Evolutionary conservation across 2,888 invertebrate species (phyloP), one percentile per base, ranked within the genome.

Genomic region (Orthosia gracilis): DNA sequence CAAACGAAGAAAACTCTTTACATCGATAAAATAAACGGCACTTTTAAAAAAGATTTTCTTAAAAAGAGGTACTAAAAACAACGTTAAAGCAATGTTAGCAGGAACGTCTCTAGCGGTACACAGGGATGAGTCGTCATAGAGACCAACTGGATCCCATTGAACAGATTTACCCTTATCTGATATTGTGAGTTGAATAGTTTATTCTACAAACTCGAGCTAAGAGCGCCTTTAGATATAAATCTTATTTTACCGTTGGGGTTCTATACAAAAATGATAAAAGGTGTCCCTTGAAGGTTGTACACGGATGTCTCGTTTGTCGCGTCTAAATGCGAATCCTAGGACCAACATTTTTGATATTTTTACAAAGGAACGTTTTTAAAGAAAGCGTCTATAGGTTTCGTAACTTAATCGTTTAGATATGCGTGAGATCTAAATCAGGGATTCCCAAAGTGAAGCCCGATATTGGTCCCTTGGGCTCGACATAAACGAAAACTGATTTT

Each of bases 141-240:
- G 86, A 95, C 94, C 90, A 91, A 87, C 89, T 87, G 89, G 89
- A 93, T 94, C 93, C 91, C 90, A 93, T 94, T 95, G 93, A 95
- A 90, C 89, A 92, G 93, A 92, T 93, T 92, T 92, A 91, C 93
- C 93, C 90, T 94, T 87, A 94, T 94, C 94, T 92, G 93, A 94
- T 95, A 94, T 92, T 92, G 91, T 91, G 91, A 93, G 90, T 89
- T 94, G 92, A 94, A 95, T 94, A 94, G 94, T 94, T 92, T 94
- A 94, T 94, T 91, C 92, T 89, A 85, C 85, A 92, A 91, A 93
- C 91, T 89, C 89, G 78, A 82, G 82, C 85, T 86, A 87, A 89
- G 87, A 93, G 88, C 90, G 89, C 85, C 90, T 93, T 93, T 88
- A 87, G 91, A 92, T 91, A 91, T 91, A 91, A 92, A 94, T 92